phyloP scores from a whole-genome alignment of 2,797 vertebrate species.

The Simalia tracyae region DNA sequence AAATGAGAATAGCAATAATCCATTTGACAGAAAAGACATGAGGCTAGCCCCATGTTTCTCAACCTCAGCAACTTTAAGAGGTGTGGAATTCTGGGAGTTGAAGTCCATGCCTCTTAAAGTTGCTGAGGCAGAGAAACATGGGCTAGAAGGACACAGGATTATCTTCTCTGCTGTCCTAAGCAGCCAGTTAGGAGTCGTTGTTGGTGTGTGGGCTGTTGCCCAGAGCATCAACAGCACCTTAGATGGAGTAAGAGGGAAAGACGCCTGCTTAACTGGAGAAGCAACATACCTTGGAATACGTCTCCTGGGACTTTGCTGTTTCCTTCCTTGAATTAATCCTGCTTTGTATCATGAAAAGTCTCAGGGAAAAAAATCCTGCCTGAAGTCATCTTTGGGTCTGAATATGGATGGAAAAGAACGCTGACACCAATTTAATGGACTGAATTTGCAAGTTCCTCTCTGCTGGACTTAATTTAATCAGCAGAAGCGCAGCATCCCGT shows the following conservation, averaged over 20 bases:
- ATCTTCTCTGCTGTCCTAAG: background rate
- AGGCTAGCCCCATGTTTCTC: background rate
- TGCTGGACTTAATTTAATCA: background rate
- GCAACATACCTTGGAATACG: background rate
- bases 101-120: background rate
- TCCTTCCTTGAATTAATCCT: background rate
- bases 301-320: background rate
- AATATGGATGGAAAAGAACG: background rate
- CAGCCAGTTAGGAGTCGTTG: background rate
- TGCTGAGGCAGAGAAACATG: background rate
- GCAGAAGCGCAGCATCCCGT: background rate
- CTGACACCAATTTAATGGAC: background rate
- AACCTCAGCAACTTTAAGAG: background rate
- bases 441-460: background rate
- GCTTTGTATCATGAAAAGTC: background rate
- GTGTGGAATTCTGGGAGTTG: background rate
- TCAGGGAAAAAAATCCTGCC: too few relatives aligned
- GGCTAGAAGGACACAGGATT: background rate
- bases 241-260: background rate
- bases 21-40: background rate
- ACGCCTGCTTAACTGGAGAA: background rate
- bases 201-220: background rate
- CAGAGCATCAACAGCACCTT: background rate
- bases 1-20: background rate
- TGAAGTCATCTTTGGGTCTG: background rate